phyloP scores from a whole-genome alignment of 2,113 vertebrate genomes.

The Calidris pugnax region DNA sequence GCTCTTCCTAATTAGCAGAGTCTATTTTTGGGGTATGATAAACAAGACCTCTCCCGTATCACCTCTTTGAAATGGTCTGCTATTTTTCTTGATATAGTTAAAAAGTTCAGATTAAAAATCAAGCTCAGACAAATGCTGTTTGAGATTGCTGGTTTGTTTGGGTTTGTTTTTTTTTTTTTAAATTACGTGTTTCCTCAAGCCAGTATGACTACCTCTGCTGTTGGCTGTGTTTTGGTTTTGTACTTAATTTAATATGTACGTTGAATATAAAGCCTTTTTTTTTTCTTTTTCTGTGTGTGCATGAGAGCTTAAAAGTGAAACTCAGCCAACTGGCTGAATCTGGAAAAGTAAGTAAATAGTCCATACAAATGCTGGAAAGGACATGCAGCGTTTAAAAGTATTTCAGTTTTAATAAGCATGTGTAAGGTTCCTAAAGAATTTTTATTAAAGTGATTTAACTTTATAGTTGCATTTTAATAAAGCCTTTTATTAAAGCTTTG shows the following conservation, averaged over 20 bases:
- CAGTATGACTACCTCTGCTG: background rate
- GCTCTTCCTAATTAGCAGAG: background rate
- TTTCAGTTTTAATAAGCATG: background rate
- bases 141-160: background rate
- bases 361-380: background rate
- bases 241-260: background rate
- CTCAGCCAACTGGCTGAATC: conserved; percentile 3
- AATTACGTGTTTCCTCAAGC: background rate
- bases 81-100: background rate
- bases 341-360: background rate
- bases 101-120: background rate
- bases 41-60: background rate
- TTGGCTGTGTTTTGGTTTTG: background rate
- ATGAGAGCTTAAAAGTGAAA: conserved; percentile 3
- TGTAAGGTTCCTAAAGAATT: background rate
- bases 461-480: background rate
- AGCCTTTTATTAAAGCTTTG: conserved; percentile 27
- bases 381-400: background rate
- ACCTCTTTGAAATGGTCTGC: background rate
- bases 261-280: background rate
- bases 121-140: background rate
- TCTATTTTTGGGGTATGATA: background rate
- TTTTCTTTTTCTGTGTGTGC: background rate
- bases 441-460: background rate
- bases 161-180: background rate